These are phyloP conservation scores for Campylorhamphus procurvoides DNA, from an alignment of 2,113 vertebrate genomes.

Conservation along the genomic window DNA sequence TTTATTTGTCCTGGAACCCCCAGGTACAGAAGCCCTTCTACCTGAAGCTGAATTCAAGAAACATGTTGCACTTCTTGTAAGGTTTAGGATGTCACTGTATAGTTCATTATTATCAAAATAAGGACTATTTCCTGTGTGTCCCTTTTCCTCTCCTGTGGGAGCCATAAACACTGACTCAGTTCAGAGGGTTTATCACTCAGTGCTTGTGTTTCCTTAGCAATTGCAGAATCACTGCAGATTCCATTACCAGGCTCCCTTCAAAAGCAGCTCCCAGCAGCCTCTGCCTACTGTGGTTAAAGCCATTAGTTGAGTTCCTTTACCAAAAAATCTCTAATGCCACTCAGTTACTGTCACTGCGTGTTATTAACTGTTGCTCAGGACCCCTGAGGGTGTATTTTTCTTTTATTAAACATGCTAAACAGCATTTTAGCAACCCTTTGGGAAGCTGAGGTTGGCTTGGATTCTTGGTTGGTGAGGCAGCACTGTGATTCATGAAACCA, in stretches of 20 bases:
- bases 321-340: background rate
- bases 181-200: background rate
- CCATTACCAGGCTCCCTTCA: background rate
- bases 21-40: background rate
- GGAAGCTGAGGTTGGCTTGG: background rate
- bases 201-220: background rate
- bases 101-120: background rate
- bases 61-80: background rate
- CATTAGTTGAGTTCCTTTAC: background rate
- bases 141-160: background rate
- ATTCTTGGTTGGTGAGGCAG: background rate
- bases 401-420: background rate
- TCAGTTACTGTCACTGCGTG: background rate
- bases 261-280: background rate
- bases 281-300: background rate
- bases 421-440: background rate
- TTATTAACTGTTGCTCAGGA: background rate
- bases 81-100: background rate
- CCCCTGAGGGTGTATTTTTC: background rate
- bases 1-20: background rate
- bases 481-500: slow-evolving; percentile 7
- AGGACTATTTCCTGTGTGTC: background rate
- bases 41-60: background rate
- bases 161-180: background rate
- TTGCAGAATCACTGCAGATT: background rate